phyloP scores from a whole-genome alignment of 2,797 vertebrate genomes.

The Poliocrania exsul region DNA sequence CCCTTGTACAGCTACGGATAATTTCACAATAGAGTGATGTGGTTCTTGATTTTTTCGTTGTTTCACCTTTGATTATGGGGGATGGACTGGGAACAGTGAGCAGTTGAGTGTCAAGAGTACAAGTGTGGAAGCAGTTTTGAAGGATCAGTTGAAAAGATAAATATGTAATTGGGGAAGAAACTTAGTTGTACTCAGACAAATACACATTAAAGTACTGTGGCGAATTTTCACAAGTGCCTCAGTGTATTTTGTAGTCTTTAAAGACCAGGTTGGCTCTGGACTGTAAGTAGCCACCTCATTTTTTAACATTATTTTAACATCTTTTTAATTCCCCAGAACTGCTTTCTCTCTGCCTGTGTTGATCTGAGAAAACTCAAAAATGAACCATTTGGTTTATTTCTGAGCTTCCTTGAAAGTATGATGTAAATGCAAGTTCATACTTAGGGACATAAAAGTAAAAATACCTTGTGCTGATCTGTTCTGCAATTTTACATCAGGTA shows the following conservation, averaged over 20 bases:
- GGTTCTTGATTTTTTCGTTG: background rate
- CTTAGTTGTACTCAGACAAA: background rate
- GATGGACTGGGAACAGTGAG: background rate
- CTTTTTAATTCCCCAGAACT: background rate
- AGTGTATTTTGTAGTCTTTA: background rate
- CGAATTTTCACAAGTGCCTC: background rate
- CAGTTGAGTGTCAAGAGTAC: background rate
- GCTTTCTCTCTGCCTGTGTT: fast-evolving
- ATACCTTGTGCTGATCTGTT: background rate
- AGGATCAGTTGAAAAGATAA: background rate
- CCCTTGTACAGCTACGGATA: background rate
- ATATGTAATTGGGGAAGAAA: background rate
- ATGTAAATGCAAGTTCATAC: background rate
- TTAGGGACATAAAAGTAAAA: fast-evolving
- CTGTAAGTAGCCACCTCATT: background rate
- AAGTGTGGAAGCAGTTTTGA: background rate
- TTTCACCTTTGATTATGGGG: background rate
- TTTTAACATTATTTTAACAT: background rate
- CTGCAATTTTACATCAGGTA: background rate
- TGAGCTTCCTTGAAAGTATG: background rate
- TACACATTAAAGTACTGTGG: background rate
- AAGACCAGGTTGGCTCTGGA: background rate
- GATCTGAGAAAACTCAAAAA: background rate
- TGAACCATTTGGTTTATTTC: background rate
- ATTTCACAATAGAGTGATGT: background rate